These are phyloP conservation scores for Dryomyza anilis DNA, from an alignment of 2,888 invertebrate species.

Conservation along the genomic window DNA sequence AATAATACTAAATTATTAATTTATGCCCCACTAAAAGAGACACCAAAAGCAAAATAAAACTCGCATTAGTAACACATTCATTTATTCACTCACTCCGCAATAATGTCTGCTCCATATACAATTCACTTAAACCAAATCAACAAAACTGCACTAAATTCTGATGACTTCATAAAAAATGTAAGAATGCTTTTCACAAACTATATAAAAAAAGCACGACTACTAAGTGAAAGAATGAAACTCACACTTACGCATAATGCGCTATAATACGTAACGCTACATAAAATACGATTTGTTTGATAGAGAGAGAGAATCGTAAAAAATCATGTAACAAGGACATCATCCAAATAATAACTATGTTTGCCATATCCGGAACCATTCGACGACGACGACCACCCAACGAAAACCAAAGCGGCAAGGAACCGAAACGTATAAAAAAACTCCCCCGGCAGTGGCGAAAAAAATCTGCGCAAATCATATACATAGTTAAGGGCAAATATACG, in stretches of 20 bases:
- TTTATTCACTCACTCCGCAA: neutral
- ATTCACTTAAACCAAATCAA: slow-evolving; percentile 10
- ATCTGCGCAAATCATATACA: neutral
- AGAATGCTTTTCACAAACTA: neutral
- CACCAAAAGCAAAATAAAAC: neutral
- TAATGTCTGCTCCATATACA: neutral
- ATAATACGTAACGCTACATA: slow-evolving; percentile 56
- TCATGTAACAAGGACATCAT: neutral
- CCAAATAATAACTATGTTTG: no score
- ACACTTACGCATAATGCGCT: slow-evolving; percentile 39
- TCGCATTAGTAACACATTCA: neutral
- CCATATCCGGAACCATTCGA: no score
- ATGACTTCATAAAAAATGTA: slow-evolving; percentile 21
- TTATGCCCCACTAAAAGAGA: neutral
- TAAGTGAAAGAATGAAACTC: slow-evolving; percentile 12
- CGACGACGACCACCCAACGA: no score
- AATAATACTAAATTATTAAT: slow-evolving; percentile 6
- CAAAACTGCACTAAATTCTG: slow-evolving; percentile 3
- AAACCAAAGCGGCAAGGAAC: neutral
- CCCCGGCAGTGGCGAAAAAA: slow-evolving; percentile 28
- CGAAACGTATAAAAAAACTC: slow-evolving; percentile 15
- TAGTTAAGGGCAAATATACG: neutral
- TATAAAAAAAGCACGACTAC: neutral
- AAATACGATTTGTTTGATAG: slow-evolving; percentile 49
- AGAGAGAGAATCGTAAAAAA: neutral